Percentiles rank a stretch among this genome's conserved stretches.
These are phyloP conservation scores for Drosophila navojoa DNA, from an alignment of 1,140 invertebrate species.

Conservation along the genomic window DNA sequence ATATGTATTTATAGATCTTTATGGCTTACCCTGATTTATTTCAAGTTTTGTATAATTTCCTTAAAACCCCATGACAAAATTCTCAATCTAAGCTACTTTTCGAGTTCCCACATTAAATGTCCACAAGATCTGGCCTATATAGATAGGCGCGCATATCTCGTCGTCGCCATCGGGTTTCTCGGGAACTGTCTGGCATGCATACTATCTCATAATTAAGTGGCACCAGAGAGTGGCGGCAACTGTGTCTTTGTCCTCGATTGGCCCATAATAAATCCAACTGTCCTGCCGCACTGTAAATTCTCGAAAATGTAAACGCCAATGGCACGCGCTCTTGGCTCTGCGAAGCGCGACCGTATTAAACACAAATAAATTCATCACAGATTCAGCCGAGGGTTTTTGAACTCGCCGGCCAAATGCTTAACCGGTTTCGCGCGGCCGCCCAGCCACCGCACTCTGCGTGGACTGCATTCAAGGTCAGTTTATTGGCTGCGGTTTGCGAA, in stretches of 20 bases:
- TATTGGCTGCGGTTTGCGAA: constrained; percentile 60
- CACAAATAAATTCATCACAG: constrained; percentile 71
- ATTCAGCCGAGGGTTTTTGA: constrained; percentile 60
- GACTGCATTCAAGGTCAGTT: constrained; percentile 65
- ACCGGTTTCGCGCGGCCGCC: constrained; percentile 43
- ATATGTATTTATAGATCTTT: too few relatives aligned
- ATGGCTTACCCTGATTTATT: too few relatives aligned
- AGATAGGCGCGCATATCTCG: too few relatives aligned
- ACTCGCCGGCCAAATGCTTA: constrained; percentile 52
- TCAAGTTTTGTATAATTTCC: too few relatives aligned
- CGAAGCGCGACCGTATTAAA: constrained; percentile 47
- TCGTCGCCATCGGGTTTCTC: constrained; percentile 3
- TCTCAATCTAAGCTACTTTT: neutral
- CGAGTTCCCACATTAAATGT: neutral
- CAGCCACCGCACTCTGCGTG: neutral
- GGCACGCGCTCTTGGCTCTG: constrained; percentile 56
- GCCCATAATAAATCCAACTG: constrained; percentile 23
- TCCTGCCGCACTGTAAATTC: constrained; percentile 27
- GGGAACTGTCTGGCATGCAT: constrained; percentile 30
- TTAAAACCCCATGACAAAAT: neutral
- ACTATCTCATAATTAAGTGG: constrained; percentile 45
- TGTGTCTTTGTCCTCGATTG: constrained; percentile 33
- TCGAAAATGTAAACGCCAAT: constrained; percentile 41
- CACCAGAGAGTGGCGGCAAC: constrained; percentile 51
- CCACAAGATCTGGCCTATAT: constrained; percentile 1